Base-by-base conservation (phyloP, 53 echinoderm and acorn worm genomes). In the Actinopyga echinites region DNA sequence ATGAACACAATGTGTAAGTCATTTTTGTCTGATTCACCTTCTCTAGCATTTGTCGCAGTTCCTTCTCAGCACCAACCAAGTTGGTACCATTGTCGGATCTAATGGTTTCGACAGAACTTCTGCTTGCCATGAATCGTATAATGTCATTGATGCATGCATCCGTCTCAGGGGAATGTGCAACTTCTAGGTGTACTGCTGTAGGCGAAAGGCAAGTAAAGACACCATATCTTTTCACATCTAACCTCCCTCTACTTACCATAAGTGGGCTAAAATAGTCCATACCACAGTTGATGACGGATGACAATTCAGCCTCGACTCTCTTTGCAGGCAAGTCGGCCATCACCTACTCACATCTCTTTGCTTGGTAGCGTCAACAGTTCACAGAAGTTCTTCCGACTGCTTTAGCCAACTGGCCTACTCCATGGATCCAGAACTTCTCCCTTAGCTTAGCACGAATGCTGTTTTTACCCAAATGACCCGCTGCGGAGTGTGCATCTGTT, bases 221-320 rank as follows among this genome's bases (percentile, higher is more conserved):
- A 5, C 90, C 90, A 57, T 90, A 90, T 0, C 83, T 55, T 53
- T 89, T 89, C 35, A 79, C 30, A 19, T 81, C 82, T 81, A 62
- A 81, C 65, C 90, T 89, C 66, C 90, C 85, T 44, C 90, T 75
- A 57, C 80, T 79, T 55, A 85, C 85, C 75, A 81, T 81, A 23
- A 89, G 35, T 17, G 85, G 90, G 24, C 85, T 85, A 74, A 81
- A 89, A 42, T 89, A 89, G 65, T 89, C 90, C 65, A 89, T 61
- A 28, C 90, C 90, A 34, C 80, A 80, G 30, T 82, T 57, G 49
- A 71, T 85, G 57, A 89, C 85, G 11, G 90, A 85, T 57, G 85
- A 59, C 23, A 80, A 62, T 42, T 89, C 82, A 53, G 90, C 82
- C 66, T 81, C 74, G 19, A 85, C 69, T 71, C 85, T 74, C 15